These are phyloP conservation scores for Tetheella fluctuosa DNA, from an alignment of 2,888 invertebrate species.

Conservation along the genomic window DNA sequence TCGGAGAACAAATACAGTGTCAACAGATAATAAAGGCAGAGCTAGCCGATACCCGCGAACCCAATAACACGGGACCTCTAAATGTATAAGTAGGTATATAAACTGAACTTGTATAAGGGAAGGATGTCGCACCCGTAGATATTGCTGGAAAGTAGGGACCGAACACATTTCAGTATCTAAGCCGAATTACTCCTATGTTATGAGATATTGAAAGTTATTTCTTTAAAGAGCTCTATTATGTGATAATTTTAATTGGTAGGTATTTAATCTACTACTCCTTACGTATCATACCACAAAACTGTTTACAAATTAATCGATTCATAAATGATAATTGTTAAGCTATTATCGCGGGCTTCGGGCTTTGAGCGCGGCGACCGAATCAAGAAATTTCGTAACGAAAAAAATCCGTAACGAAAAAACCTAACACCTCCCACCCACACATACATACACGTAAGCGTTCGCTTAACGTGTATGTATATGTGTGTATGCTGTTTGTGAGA, in stretches of 20 bases:
- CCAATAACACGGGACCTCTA: conserved; percentile 56
- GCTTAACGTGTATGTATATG: too few species aligned
- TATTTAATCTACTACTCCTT: neutral
- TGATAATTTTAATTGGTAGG: neutral
- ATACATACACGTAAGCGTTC: too few species aligned
- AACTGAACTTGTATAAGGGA: conserved; percentile 54
- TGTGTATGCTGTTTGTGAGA: too few species aligned
- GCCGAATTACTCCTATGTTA: conserved; percentile 48
- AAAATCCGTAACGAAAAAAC: too few species aligned
- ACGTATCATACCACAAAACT: neutral
- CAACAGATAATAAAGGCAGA: conserved; percentile 67
- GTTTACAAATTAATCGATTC: too few species aligned
- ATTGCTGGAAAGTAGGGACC: conserved; percentile 54
- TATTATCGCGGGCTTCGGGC: too few species aligned
- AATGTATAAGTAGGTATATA: conserved; percentile 57
- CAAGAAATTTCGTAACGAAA: too few species aligned
- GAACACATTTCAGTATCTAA: conserved; percentile 43
- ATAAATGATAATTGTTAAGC: neutral
- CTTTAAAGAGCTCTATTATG: conserved; percentile 31
- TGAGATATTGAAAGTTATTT: conserved; percentile 46
- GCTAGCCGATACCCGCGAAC: conserved; percentile 54
- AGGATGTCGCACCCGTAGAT: conserved; percentile 53
- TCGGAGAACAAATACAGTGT: conserved; percentile 64
- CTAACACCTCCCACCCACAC: too few species aligned
- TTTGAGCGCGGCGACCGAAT: too few species aligned